Evolutionary conservation across 2,797 vertebrate genomes (phyloP).

Genomic region (Gadopsis marmoratus): DNA sequence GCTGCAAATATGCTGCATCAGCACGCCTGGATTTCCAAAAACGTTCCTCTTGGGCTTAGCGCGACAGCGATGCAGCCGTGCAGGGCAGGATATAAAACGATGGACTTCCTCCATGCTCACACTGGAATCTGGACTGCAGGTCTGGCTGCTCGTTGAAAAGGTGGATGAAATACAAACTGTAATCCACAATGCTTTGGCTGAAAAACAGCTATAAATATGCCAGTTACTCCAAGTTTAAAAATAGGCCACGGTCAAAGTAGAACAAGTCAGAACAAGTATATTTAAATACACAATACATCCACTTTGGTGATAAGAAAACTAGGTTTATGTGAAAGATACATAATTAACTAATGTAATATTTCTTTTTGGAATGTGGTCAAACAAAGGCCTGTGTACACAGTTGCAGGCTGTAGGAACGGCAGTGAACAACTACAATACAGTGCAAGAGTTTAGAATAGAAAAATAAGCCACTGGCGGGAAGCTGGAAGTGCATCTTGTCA

Average conservation of each 20-base stretch:
- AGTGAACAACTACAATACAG: slow-evolving; percentile 26
- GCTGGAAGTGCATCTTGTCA: slow-evolving; percentile 27
- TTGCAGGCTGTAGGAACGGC: slow-evolving; percentile 25
- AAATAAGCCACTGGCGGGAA: slow-evolving; percentile 56
- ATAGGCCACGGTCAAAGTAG: slow-evolving; percentile 10
- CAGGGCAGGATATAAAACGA: no score
- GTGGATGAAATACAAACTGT: slow-evolving; percentile 3
- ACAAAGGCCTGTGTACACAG: slow-evolving; percentile 14
- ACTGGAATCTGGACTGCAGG: background rate
- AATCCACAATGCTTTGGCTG: slow-evolving; percentile 7
- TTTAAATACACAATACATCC: slow-evolving; percentile 9
- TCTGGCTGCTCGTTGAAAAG: background rate
- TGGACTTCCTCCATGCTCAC: background rate
- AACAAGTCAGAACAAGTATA: slow-evolving; percentile 6
- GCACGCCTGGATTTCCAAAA: background rate
- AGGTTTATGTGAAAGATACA: slow-evolving; percentile 1
- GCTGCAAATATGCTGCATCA: background rate
- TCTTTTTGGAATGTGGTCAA: slow-evolving; percentile 10
- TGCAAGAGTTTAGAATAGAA: slow-evolving; percentile 14
- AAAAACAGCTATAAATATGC: slow-evolving; percentile 6
- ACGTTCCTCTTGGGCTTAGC: background rate
- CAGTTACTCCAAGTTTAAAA: background rate
- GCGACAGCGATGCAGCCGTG: background rate
- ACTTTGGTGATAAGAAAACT: background rate
- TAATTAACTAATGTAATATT: background rate